Evolutionary conservation across 1,140 invertebrate species (phyloP).

Genomic region (Phthorimaea operculella): DNA sequence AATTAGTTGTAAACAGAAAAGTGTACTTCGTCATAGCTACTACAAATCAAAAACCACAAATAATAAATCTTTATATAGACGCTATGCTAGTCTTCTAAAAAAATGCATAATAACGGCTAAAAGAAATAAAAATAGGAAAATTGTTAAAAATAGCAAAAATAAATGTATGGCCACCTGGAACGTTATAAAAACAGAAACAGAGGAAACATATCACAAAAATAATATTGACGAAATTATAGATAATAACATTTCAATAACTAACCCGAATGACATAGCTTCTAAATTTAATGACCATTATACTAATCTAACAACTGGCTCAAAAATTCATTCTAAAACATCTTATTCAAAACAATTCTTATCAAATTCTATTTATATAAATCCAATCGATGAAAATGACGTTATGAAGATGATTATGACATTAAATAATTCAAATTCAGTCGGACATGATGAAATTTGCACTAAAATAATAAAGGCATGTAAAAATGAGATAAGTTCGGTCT

Average conservation of each 20-base stretch:
- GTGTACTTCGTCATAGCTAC: neutral
- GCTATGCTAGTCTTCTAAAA: neutral
- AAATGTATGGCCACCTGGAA: no score
- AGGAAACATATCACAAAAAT: neutral
- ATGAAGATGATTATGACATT: neutral
- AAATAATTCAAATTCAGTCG: neutral
- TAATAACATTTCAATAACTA: no score
- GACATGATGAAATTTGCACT: neutral
- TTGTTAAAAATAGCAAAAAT: no score
- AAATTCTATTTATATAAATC: slow-evolving; percentile 2
- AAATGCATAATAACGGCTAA: neutral
- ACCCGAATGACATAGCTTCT: no score
- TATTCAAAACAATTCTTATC: neutral
- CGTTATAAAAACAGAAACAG: neutral
- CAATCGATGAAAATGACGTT: neutral
- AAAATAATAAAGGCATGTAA: slow-evolving; percentile 1
- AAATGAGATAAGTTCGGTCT: neutral
- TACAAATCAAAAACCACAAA: neutral
- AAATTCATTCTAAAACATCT: no score
- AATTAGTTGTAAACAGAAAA: neutral
- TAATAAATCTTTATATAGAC: neutral
- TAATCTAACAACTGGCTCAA: no score
- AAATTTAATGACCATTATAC: no score
- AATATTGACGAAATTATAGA: no score
- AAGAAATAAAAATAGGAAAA: neutral